Evolutionary conservation across 2,797 vertebrate species (phyloP).

Genomic region (Eurystomus glaucurus): DNA sequence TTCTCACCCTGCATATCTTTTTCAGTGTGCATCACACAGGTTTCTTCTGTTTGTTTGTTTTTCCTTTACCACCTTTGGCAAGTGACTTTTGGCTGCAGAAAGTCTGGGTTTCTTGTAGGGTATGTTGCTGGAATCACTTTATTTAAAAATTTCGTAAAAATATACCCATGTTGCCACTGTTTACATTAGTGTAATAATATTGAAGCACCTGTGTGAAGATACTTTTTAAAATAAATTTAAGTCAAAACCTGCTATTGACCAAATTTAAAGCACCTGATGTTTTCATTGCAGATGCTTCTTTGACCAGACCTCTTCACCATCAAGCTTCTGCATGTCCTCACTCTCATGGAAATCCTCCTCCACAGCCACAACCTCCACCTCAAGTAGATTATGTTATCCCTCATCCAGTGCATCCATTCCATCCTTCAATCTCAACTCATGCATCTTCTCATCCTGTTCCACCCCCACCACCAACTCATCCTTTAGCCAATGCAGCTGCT

Average conservation of each 20-base stretch:
- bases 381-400: constrained; percentile 96
- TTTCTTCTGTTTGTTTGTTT: neutral
- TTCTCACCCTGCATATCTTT: neutral
- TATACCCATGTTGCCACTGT: neutral
- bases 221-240: neutral
- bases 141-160: neutral
- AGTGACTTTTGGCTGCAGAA: neutral
- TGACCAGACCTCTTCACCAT: constrained; percentile 95
- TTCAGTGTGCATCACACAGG: neutral
- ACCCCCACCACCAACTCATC: constrained; percentile 88
- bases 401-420: constrained; percentile 94
- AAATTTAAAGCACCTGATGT: neutral
- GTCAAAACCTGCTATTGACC: neutral
- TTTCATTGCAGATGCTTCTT: constrained; percentile 89
- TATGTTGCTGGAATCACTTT: neutral
- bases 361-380: constrained; percentile 90
- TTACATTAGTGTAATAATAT: neutral
- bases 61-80: neutral
- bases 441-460: constrained; percentile 91
- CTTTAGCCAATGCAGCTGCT: constrained; percentile 89
- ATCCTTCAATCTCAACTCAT: constrained; percentile 91
- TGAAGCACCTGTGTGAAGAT: neutral
- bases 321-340: constrained; percentile 95
- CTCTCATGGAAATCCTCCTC: constrained; percentile 93
- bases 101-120: neutral